Evolutionary conservation across 2,888 invertebrate genomes (phyloP).

Genomic region (Catocala fraxini): DNA sequence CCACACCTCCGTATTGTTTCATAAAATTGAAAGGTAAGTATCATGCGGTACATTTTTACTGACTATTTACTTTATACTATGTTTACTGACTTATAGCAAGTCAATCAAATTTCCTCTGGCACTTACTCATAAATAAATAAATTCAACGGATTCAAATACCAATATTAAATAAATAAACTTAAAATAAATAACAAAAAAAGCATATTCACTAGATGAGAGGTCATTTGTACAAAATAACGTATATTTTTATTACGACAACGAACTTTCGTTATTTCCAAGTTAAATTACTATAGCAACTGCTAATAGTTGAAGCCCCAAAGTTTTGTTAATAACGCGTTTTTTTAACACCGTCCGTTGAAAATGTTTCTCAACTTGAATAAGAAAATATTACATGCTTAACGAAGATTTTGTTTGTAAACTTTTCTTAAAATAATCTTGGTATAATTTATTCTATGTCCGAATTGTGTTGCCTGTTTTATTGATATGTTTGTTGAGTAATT

Average conservation of each 20-base stretch:
- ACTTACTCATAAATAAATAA: too few relatives aligned
- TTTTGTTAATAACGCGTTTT: conserved; percentile 56
- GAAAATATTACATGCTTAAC: conserved; percentile 9
- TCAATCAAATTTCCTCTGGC: too few relatives aligned
- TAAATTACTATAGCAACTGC: conserved; percentile 67
- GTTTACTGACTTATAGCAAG: too few relatives aligned
- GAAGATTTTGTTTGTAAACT: background rate
- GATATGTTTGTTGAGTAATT: too few relatives aligned
- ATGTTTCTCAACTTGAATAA: conserved; percentile 33
- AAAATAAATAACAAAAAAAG: background rate
- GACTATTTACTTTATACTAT: too few relatives aligned
- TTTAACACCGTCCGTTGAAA: conserved; percentile 56
- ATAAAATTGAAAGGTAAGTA: too few relatives aligned
- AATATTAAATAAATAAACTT: background rate
- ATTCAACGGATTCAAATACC: too few relatives aligned
- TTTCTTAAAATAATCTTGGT: background rate
- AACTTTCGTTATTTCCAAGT: conserved; percentile 73
- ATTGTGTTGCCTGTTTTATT: too few relatives aligned
- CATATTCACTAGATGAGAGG: conserved; percentile 8
- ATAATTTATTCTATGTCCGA: too few relatives aligned
- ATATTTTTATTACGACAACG: conserved; percentile 52
- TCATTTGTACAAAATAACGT: conserved; percentile 26
- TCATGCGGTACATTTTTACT: too few relatives aligned
- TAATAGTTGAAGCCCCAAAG: conserved; percentile 63
- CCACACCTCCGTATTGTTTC: too few relatives aligned